Evolutionary conservation across 2,113 vertebrate species (phyloP).

Genomic region (Trichechus manatus): DNA sequence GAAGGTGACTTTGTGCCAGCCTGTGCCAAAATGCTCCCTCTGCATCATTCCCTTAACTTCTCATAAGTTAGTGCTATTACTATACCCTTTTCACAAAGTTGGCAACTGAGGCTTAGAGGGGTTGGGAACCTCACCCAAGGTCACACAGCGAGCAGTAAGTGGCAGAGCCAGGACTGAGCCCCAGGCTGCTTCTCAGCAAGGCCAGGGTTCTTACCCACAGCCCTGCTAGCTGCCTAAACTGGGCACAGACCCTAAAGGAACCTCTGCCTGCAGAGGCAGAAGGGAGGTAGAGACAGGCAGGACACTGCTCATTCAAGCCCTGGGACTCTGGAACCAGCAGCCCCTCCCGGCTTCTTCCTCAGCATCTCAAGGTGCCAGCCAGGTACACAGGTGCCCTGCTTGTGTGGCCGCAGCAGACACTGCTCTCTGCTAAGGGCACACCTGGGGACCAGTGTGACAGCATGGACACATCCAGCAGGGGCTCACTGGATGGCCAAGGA

Average conservation of each 20-base stretch:
- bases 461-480: not conserved
- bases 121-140: not conserved
- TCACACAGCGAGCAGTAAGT: not conserved
- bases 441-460: not conserved
- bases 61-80: conserved; percentile 11
- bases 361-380: not conserved
- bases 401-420: not conserved
- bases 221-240: not conserved
- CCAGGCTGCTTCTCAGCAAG: not conserved
- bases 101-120: not conserved
- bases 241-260: not conserved
- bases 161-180: not conserved
- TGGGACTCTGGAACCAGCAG: not conserved
- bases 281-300: not conserved
- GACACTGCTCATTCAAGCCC: not conserved
- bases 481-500: not conserved
- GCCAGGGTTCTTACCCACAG: not conserved
- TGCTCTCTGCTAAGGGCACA: not conserved
- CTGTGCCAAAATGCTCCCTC: not conserved
- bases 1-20: not conserved
- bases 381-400: not conserved
- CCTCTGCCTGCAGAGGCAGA: not conserved
- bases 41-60: not conserved
- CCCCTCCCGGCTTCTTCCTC: not conserved
- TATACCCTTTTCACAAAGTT: conserved; percentile 3